These are phyloP conservation scores for Shinisaurus crocodilurus DNA, from an alignment of 2,113 vertebrate genomes.

Conservation along the genomic window DNA sequence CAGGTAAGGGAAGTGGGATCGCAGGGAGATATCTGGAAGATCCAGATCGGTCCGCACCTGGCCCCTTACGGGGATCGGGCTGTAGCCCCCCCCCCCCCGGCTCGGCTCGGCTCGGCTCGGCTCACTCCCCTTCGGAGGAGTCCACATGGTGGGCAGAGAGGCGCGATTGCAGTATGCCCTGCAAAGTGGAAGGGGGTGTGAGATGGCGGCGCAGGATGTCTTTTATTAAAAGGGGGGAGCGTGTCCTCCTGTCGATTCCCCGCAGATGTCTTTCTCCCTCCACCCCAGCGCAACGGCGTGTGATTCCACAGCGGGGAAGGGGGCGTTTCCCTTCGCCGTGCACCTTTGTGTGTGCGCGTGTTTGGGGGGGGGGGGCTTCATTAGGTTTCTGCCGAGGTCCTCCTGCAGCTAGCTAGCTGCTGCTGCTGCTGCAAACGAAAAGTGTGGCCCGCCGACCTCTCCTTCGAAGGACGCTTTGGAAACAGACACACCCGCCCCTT, in stretches of 20 bases:
- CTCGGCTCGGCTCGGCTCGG: too few species aligned
- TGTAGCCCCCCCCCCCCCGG: background rate
- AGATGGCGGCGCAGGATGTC: background rate
- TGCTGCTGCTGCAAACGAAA: background rate
- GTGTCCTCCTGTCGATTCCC: background rate
- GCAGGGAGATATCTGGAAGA: too few species aligned
- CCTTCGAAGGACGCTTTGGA: background rate
- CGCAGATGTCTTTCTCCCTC: background rate
- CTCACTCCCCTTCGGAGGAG: background rate
- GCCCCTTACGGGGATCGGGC: background rate
- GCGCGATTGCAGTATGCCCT: background rate
- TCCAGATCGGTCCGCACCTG: background rate
- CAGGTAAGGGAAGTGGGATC: conserved; percentile 78
- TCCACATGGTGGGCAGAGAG: background rate
- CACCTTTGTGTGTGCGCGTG: too few species aligned
- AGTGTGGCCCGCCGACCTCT: background rate
- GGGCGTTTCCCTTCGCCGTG: background rate
- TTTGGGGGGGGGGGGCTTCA: background rate
- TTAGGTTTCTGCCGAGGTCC: background rate
- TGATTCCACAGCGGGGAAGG: background rate
- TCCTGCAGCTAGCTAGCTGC: background rate
- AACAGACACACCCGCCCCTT: too few species aligned
- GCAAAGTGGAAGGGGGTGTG: background rate
- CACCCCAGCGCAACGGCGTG: background rate
- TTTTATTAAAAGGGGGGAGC: background rate